phyloP scores from a whole-genome alignment of 2,113 vertebrate species.

The Oryzias javanicus region DNA sequence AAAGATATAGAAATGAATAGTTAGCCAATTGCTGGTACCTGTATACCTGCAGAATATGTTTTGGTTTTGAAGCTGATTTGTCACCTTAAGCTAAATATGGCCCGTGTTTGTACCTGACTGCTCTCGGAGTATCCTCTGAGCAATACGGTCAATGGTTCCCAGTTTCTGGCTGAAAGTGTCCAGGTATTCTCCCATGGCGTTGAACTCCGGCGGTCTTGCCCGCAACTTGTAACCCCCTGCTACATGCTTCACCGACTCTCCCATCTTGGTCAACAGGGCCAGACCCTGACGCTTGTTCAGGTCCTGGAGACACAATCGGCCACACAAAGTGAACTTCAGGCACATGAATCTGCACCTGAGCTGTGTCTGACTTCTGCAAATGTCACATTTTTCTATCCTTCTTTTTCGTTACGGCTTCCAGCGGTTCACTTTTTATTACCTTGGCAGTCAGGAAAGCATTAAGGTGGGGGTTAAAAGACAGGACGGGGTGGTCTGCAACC shows the following conservation, averaged over 20 bases:
- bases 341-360: neutral
- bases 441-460: constrained; percentile 91
- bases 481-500: constrained; percentile 93
- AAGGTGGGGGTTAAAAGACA: constrained; percentile 95
- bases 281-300: constrained; percentile 96
- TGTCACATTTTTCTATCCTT: neutral
- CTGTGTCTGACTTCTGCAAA: too few species aligned
- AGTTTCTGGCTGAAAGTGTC: constrained; percentile 93
- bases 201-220: constrained; percentile 87
- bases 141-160: constrained; percentile 96
- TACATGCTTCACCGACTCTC: constrained; percentile 93
- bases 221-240: constrained; percentile 94
- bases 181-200: constrained; percentile 90
- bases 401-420: neutral
- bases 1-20: too few species aligned
- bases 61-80: too few species aligned
- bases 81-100: too few species aligned
- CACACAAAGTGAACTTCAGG: neutral
- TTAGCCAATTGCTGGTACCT: too few species aligned
- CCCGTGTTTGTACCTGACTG: constrained; percentile 81
- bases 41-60: too few species aligned
- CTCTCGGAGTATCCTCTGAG: constrained; percentile 95
- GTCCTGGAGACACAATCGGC: constrained; percentile 75
- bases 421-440: constrained; percentile 66
- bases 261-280: constrained; percentile 89